Conservation (phyloP, 1,140 invertebrate species). For the Dreissena polymorpha region DNA sequence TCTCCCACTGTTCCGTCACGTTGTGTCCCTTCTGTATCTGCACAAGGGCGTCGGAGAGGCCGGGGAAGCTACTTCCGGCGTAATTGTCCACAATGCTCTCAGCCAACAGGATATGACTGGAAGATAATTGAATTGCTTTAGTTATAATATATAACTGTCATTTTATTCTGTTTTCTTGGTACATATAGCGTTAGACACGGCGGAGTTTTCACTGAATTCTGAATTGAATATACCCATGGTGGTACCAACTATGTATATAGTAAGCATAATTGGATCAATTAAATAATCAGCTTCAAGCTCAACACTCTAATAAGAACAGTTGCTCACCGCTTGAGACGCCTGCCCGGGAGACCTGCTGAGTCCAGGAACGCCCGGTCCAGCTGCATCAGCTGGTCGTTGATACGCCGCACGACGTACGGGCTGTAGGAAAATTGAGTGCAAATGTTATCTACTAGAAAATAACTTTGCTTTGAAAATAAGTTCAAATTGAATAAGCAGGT, state of each 20-base stretch:
- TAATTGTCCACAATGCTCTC: constrained; percentile 78
- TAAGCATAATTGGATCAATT: no score
- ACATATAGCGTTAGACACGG: no score
- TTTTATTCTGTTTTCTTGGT: no score
- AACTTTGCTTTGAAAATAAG: no score
- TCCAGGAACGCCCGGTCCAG: constrained; percentile 81
- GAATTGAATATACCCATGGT: no score
- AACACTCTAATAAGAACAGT: not conserved
- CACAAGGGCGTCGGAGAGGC: constrained; percentile 76
- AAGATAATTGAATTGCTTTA: constrained; percentile 5
- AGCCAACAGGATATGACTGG: constrained; percentile 79
- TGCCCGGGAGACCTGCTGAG: constrained; percentile 77
- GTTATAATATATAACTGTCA: no score
- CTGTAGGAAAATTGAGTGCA: constrained; percentile 43
- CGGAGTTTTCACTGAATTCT: no score
- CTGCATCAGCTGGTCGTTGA: constrained; percentile 81
- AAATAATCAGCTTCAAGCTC: no score
- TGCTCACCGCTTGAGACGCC: constrained; percentile 73
- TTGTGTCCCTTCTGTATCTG: constrained; percentile 64
- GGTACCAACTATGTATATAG: no score
- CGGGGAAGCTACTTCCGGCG: constrained; percentile 79
- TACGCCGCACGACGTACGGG: constrained; percentile 73
- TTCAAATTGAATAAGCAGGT: no score
- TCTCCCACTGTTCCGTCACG: constrained; percentile 61
- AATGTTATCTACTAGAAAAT: no score